Percentiles rank a stretch among this genome's conserved stretches.
phyloP scores from a whole-genome alignment of 2,797 vertebrate genomes.

The Podarcis siculus region DNA sequence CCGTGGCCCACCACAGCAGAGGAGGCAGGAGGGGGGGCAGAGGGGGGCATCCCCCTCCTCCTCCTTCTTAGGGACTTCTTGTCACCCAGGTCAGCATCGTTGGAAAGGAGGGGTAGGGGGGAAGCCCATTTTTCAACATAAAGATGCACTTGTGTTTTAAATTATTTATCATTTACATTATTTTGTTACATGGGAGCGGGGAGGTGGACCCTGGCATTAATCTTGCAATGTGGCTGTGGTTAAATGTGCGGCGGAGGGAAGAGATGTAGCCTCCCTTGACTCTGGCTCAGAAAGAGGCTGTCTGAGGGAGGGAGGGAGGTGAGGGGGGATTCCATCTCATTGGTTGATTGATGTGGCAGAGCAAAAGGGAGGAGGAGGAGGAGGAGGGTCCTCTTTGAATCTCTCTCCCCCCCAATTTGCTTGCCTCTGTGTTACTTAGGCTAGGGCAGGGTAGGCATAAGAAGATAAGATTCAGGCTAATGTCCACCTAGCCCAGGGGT shows the following conservation, averaged over 20 bases:
- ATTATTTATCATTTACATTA: conserved; percentile 43
- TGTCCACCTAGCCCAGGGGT: no score
- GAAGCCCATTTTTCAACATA: not conserved
- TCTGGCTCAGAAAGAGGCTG: not conserved
- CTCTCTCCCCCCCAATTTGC: no score
- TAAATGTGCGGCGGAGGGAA: not conserved
- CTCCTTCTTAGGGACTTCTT: not conserved
- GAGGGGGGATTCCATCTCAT: not conserved
- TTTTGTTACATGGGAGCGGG: conserved; percentile 7
- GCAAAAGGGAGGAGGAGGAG: no score
- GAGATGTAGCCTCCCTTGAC: not conserved
- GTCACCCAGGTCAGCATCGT: conserved; percentile 11
- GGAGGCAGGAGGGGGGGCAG: not conserved
- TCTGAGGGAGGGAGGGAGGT: not conserved
- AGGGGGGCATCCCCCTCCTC: not conserved
- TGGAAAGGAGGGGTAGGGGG: conserved; percentile 8
- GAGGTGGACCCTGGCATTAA: not conserved
- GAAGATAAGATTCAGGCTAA: no score
- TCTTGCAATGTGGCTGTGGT: not conserved
- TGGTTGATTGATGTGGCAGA: not conserved
- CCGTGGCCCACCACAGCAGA: conserved; percentile 72
- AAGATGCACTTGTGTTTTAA: conserved; percentile 34
- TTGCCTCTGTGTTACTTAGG: no score
- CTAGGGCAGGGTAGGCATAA: no score
- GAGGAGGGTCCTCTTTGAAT: no score